phyloP scores from a whole-genome alignment of 2,113 vertebrate species.

The Tachysurus vachellii region DNA sequence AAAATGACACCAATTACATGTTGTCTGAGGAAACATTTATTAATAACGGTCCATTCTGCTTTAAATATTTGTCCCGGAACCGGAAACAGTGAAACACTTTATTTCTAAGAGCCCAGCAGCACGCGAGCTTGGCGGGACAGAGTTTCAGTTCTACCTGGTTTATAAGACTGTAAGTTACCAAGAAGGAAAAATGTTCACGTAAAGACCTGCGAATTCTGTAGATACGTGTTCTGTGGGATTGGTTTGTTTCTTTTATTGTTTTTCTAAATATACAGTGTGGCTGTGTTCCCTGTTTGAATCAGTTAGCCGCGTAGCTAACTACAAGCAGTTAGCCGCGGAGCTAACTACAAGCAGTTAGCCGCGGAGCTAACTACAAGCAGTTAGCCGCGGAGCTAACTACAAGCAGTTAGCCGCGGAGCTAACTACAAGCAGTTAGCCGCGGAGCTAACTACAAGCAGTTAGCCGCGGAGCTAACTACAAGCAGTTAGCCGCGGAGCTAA shows the following conservation, averaged over 20 bases:
- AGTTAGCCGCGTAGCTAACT: constrained; percentile 2
- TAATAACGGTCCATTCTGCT: neutral
- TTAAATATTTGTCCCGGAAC: constrained; percentile 22
- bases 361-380: neutral
- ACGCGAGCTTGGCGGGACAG: constrained; percentile 32
- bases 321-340: neutral
- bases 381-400: neutral
- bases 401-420: neutral
- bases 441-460: neutral
- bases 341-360: neutral
- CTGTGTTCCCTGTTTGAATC: neutral
- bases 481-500: neutral
- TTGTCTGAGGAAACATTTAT: neutral
- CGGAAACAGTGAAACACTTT: neutral
- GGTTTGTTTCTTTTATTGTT: neutral
- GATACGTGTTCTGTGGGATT: neutral
- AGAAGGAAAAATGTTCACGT: neutral
- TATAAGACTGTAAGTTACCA: constrained; percentile 3
- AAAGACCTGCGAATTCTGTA: too few relatives aligned
- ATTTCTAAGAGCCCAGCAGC: neutral
- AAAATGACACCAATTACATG: too few relatives aligned
- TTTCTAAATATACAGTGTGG: neutral
- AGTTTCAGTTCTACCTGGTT: neutral
- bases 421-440: too few relatives aligned
- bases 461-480: neutral